phyloP scores from a whole-genome alignment of 2,888 invertebrate genomes.

The Tupiocoris notatus region DNA sequence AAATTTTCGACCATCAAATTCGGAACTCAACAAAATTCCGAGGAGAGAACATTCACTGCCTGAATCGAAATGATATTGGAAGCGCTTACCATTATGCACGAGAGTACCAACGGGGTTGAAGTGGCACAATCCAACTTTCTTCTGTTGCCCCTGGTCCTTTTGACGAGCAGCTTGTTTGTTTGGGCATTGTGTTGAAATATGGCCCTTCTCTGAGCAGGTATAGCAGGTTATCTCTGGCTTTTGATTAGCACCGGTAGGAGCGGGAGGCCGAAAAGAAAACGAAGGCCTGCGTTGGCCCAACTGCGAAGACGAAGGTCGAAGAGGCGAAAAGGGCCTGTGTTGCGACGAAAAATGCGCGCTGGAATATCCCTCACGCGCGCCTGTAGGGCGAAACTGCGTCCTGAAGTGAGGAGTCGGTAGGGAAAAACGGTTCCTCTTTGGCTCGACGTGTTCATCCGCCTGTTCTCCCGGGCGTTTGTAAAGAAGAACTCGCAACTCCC shows the following conservation, averaged over 20 bases:
- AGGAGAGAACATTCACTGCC: conserved; percentile 16
- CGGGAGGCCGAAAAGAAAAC: neutral
- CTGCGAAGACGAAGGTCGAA: neutral
- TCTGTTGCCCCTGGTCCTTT: neutral
- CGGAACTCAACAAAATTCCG: neutral
- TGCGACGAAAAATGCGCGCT: neutral
- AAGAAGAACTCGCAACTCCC: neutral
- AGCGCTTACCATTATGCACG: conserved; percentile 1
- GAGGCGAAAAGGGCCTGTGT: neutral
- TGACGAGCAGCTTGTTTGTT: neutral
- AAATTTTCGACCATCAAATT: neutral
- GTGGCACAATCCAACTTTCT: conserved; percentile 6
- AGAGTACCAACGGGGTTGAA: conserved; percentile 11
- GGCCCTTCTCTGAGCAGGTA: neutral
- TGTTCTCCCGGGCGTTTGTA: conserved; percentile 1
- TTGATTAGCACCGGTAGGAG: too few relatives aligned
- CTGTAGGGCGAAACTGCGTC: neutral
- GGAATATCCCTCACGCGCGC: neutral
- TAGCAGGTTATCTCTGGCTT: neutral
- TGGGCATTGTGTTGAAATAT: neutral
- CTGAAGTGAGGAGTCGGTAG: neutral
- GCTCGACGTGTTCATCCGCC: neutral
- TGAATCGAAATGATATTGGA: conserved; percentile 5
- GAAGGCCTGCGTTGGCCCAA: neutral
- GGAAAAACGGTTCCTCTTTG: neutral